These are phyloP conservation scores for Biston stratarius DNA, from an alignment of 2,888 invertebrate genomes.

Conservation along the genomic window DNA sequence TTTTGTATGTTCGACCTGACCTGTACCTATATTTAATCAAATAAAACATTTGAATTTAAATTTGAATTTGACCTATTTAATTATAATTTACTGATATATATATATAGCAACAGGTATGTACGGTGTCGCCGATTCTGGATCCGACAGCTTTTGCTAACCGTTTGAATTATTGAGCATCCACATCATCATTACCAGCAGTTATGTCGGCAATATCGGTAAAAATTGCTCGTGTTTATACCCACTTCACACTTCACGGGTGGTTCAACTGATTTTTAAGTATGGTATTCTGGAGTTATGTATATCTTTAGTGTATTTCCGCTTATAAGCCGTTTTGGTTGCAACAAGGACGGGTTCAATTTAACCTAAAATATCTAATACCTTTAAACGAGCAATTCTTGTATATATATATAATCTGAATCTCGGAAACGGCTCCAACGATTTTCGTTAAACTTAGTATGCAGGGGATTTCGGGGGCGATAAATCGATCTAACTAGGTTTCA, in stretches of 20 bases:
- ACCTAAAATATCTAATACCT: too few relatives aligned
- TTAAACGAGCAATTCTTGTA: too few relatives aligned
- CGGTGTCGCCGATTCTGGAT: background rate
- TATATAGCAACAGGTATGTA: constrained; percentile 18
- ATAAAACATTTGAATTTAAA: background rate
- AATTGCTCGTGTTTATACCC: constrained; percentile 13
- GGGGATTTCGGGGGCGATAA: too few relatives aligned
- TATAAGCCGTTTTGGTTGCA: too few relatives aligned
- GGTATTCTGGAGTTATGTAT: too few relatives aligned
- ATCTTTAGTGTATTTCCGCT: too few relatives aligned
- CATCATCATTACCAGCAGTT: constrained; percentile 15
- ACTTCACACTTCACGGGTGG: background rate
- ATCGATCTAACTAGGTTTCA: too few relatives aligned
- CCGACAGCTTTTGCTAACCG: constrained; percentile 4
- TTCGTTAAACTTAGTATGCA: too few relatives aligned
- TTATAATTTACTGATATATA: background rate
- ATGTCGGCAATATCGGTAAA: constrained; percentile 4
- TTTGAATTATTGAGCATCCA: constrained; percentile 19
- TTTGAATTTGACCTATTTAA: background rate
- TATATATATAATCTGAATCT: too few relatives aligned
- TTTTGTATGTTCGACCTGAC: too few relatives aligned
- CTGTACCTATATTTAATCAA: background rate
- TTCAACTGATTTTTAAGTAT: background rate
- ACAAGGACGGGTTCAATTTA: too few relatives aligned
- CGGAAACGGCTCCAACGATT: too few relatives aligned